Base-by-base conservation (phyloP, 2,888 invertebrate genomes). In the Protophormia terraenovae region DNA sequence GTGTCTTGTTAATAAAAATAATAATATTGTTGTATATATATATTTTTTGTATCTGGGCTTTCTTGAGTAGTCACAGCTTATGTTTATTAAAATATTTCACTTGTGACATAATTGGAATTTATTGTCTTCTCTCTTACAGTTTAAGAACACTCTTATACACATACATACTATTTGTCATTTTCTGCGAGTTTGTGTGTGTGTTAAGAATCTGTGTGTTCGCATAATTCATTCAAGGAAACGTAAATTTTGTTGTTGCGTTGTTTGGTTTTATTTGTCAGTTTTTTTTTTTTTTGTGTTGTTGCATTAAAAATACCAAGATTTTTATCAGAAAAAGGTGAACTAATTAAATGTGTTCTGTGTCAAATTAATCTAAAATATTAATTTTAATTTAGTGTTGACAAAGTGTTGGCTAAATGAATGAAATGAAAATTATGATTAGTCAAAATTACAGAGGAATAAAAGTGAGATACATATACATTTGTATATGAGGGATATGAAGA, bases 31-130 rank as follows among this genome's bases (percentile, higher is more conserved):
- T 45, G 47, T 55, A n/a, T 66, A 66, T 80, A 45, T 58, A 35
- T 60, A n/a, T n/a, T n/a, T 16, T 24, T 35, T 72, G 45, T 82
- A 73, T 82, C 81, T 85, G 85, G 85, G 81, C 84, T 85, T 85
- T 85, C 85, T 85, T 85, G 78, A 85, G 82, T 85, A 85, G 85
- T 85, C 82, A 83, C 69, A 81, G 84, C 86, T 84, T 79, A 88
- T 90, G 91, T 91, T 91, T 91, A 91, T 91, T 91, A 91, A 91
- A 90, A 90, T 89, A 90, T 91, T 89, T 91, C 89, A 91, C 89
- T 91, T 91, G 85, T 85, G 91, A 91, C 91, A 91, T 91, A 91
- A 91, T 91, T 91, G 90, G 89, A 89, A 91, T 90, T 90, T 90
- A 90, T 90, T 87, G 80, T 86, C 81, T 80, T 83, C 79, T 53